Base-by-base conservation (phyloP, 2,888 invertebrate genomes). In the Chalcosyrphus nemorum region DNA sequence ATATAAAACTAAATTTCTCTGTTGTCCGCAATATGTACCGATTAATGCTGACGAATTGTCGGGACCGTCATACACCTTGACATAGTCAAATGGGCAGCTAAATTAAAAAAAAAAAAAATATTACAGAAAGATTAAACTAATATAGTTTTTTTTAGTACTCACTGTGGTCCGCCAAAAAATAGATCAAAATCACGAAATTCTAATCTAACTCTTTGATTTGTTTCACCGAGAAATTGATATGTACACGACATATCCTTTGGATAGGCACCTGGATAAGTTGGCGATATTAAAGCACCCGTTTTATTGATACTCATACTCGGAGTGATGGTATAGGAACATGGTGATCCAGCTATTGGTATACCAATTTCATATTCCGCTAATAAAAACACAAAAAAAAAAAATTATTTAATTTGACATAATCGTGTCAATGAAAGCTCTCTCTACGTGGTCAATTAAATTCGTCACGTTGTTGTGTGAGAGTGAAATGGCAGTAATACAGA, bases 221-320 rank as follows among this genome's bases (percentile, higher is more conserved):
- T 94, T 90, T 95, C 94, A 65, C 99, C 99, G 89, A 96, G 94
- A 93, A 99, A 97, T 92, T 96, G 95, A 92, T 98, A 98, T 92
- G 95, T 95, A 93, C 99, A 99, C 88, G 94, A 94, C 90, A 98
- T 94, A 92, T 98, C 97, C 93, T 99, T 99, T 87, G 99, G 99
- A 93, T 99, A 99, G 89, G 98, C 96, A 88, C 99, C 99, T 85
- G 99, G 99, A 93, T 99, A 99, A 86, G 99, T 99, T 86, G 99
- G 99, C 78, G 99, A 98, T 89, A 98, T 93, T 89, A 99, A 95
- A 89, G 95, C 94, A 68, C 99, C 99, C 86, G 95, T 95, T 89
- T 95, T 95, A 89, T 92, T 92, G 87, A 90, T 89, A 91, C 93
- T 93, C 91, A 94, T 94, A 88, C 91, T 92, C 88, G 92, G 92